A percentile compares a stretch with the other conserved stretches of the same genome.
Evolutionary conservation across 2,797 vertebrate genomes (phyloP).

Genomic region (Anniella stebbinsi): DNA sequence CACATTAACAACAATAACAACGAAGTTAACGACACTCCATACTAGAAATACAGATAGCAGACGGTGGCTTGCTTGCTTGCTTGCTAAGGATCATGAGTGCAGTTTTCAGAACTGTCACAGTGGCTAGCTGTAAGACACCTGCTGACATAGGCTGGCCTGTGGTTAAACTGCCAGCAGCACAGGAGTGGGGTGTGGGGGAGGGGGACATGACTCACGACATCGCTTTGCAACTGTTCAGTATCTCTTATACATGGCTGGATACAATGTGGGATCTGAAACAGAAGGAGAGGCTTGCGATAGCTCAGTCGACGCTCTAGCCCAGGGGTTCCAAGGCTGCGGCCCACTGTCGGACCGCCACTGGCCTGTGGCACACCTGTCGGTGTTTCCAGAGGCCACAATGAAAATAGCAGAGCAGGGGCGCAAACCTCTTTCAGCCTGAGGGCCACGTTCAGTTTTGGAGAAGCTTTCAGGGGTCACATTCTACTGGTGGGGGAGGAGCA

Average conservation of each 20-base stretch:
- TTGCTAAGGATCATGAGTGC: background rate
- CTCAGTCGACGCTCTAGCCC: background rate
- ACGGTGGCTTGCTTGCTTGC: background rate
- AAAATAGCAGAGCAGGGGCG: background rate
- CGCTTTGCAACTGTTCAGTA: conserved; percentile 5
- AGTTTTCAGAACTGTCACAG: conserved; percentile 20
- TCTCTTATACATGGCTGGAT: background rate
- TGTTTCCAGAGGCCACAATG: background rate
- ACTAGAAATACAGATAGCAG: background rate
- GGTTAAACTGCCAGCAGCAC: conserved; percentile 54
- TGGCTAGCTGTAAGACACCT: conserved; percentile 35
- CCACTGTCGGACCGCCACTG: background rate
- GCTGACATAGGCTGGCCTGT: conserved; percentile 41
- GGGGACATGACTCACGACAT: conserved; percentile 6
- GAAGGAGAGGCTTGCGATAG: background rate
- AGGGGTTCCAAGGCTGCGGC: background rate
- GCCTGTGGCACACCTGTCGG: background rate
- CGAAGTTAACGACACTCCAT: background rate
- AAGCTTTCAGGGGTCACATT: too few species aligned
- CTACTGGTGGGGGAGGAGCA: too few species aligned
- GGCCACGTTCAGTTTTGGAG: too few species aligned
- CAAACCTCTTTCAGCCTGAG: too few species aligned
- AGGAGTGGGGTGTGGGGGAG: background rate
- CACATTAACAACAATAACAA: background rate
- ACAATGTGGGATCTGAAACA: background rate